Evolutionary conservation across 2,113 vertebrate species (phyloP), one percentile per base, ranked within the genome.

Genomic region (Hirundichthys speculiger): DNA sequence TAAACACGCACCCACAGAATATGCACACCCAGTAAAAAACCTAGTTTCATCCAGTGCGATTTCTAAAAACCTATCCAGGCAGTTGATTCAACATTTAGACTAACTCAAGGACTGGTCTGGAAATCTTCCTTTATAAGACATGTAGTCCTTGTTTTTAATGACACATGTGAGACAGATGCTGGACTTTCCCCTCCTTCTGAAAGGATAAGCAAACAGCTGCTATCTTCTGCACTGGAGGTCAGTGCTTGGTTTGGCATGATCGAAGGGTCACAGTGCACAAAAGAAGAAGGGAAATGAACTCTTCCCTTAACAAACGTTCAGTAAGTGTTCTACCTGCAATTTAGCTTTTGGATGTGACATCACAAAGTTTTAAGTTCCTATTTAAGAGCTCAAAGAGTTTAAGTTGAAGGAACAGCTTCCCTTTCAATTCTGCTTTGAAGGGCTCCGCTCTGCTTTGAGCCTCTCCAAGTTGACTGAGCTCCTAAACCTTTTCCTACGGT

Each of bases 151-250:
- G n/a, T 64, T 68, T 59, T 0, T 22, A 64, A 16, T 21, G 38
- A 57, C 13, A 22, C 25, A 51, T 40, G 53, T 50, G 11, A 57
- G 54, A 39, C 43, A 7, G 27, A 59, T 25, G 48, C 6, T 79
- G 81, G 77, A 85, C 87, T 78, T 86, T 79, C 16, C 22, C 66
- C 79, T 56, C 54, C 63, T 34, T 34, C 10, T 9, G 1, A 64
- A 77, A 60, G 3, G 60, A 69, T 52, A 54, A 86, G 49, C 58
- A 89, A 87, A 89, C 85, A 83, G 40, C 22, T 59, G 52, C 18
- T 84, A 82, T 84, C 80, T 63, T 43, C 56, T 84, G 79, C 57
- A 74, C 58, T 27, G 22, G 4, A n/a, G 69, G 77, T 63, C 80
- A 82, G 19, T 82, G 65, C 69, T 75, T 80, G 69, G 5, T 16